Evolutionary conservation across 2,797 vertebrate species (phyloP).

Genomic region (Coluber constrictor): DNA sequence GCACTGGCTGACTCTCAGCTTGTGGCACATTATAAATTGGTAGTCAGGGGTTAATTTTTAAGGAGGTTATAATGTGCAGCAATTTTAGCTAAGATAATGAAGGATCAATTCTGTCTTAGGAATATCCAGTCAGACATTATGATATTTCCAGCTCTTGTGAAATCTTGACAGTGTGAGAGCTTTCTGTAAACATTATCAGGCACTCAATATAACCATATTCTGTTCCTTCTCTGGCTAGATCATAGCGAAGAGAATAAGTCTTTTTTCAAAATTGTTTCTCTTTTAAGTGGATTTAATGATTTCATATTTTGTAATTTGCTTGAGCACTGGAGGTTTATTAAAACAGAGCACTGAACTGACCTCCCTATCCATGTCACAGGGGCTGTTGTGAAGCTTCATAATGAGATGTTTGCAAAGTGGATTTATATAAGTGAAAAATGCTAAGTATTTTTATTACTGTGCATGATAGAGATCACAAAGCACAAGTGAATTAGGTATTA

Average conservation of each 20-base stretch:
- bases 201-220: constrained; percentile 1
- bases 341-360: constrained; percentile 67
- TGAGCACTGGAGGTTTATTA: constrained; percentile 65
- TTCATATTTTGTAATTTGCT: constrained; percentile 63
- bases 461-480: constrained; percentile 41
- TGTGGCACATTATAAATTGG: neutral
- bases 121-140: neutral
- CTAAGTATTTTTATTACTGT: constrained; percentile 30
- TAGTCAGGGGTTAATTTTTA: neutral
- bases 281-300: constrained; percentile 66
- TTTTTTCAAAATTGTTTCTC: constrained; percentile 44
- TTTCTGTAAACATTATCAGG: constrained; percentile 16
- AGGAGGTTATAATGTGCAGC: constrained; percentile 2
- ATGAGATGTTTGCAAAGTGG: constrained; percentile 37
- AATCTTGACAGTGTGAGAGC: neutral
- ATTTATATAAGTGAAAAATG: constrained; percentile 27
- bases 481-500: constrained; percentile 68
- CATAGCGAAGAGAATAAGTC: neutral
- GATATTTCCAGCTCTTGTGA: neutral
- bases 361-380: constrained; percentile 32
- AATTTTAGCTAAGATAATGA: neutral
- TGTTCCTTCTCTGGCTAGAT: neutral
- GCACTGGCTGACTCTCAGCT: neutral
- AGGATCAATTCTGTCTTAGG: neutral
- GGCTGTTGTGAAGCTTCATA: constrained; percentile 28